phyloP scores from a whole-genome alignment of 2,797 vertebrate genomes.

The Petrocephalus sullivani region DNA sequence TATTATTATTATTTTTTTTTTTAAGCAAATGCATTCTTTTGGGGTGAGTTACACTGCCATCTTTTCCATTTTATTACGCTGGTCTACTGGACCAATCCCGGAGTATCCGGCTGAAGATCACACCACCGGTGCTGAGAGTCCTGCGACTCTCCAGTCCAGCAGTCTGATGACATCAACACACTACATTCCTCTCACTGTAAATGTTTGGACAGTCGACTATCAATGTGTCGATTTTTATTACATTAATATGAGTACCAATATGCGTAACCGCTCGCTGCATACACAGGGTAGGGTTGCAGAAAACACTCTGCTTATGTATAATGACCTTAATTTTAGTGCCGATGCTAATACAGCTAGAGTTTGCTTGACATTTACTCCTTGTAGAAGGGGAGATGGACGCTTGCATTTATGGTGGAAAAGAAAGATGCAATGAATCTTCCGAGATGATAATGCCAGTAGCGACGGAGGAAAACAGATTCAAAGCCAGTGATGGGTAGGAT shows the following conservation, averaged over 20 bases:
- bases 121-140: neutral
- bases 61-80: neutral
- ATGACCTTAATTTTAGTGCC: neutral
- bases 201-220: neutral
- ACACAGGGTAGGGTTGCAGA: neutral
- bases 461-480: neutral
- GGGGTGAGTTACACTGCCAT: neutral
- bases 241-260: neutral
- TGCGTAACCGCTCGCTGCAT: neutral
- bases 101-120: neutral
- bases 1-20: neutral
- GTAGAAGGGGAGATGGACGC: neutral
- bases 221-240: neutral
- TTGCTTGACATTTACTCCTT: neutral
- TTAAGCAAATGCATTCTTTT: neutral
- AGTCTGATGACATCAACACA: neutral
- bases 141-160: neutral
- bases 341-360: neutral
- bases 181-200: slow-evolving; percentile 14
- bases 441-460: neutral
- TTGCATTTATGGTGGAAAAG: neutral
- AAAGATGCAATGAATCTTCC: neutral
- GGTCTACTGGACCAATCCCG: neutral
- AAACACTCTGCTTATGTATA: neutral
- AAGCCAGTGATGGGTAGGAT: neutral